Base-by-base conservation (phyloP, 2,113 vertebrate genomes). In the Rhombomys opimus region DNA sequence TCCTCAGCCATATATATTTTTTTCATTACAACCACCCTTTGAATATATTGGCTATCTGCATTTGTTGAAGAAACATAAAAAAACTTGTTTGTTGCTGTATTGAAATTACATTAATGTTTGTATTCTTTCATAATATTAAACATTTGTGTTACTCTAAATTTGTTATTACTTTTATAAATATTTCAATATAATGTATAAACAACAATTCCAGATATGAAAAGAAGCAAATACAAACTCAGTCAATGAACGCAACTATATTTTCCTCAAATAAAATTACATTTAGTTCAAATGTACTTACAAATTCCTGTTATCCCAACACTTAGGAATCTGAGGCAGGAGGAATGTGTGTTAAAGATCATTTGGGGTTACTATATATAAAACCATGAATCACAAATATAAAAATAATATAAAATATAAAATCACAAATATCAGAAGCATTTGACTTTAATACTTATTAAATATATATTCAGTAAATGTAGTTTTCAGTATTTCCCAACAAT, bases 21-120 rank as follows among this genome's bases (percentile, higher is more conserved):
- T 13, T 81, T 78, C 30, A 65, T 95, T 75, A 41, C 4, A 57
- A 57, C 0, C 50, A 85, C 86, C 84, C 63, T 59, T 81, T 81
- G 32, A 59, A 59, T 89, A 38, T 52, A 95, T 97, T 94, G 54
- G 0, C 32, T 50, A 90, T 89, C 5, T 22, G 0, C 10, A 50
- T 30, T 96, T 90, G 38, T 80, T 77, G 15, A 92, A 84, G 12
- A 1, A 41, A 54, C 82, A 50, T 14, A 15, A 76, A 97, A 97
- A 94, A 4, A 5, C 95, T 87, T 77, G 7, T 85, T 9, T 67
- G 12, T 22, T 89, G 59, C 14, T 52, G 85, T 63, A 61, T 25
- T 90, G 35, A 87, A 96, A 94, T 7, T 18, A 41, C 41, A 92
- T 81, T 41, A 52, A 86, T 76, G 75, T 97, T 32, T 35, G 70